A percentile compares a stretch with the other conserved stretches of the same genome.
phyloP scores from a whole-genome alignment of 2,888 invertebrate species.

The Trissonchulus latispiculum region DNA sequence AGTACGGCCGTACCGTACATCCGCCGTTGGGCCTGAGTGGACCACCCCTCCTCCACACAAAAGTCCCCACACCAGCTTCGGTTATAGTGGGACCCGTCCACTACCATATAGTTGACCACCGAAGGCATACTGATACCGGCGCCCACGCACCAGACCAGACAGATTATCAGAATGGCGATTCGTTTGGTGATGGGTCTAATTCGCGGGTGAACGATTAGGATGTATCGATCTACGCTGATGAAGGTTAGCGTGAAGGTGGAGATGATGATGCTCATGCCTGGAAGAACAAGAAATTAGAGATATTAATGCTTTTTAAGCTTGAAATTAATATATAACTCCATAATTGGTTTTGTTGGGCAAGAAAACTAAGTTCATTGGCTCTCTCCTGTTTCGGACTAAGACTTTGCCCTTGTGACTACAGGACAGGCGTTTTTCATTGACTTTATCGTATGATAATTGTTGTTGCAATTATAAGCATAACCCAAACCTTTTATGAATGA shows the following conservation, averaged over 20 bases:
- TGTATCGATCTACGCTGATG: constrained; percentile 7
- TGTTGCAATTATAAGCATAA: too few species aligned
- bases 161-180: neutral
- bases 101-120: constrained; percentile 2
- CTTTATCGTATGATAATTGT: too few species aligned
- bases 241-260: constrained; percentile 11
- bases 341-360: too few species aligned
- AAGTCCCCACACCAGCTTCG: constrained; percentile 9
- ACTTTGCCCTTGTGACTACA: too few species aligned
- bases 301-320: too few species aligned
- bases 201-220: constrained; percentile 10
- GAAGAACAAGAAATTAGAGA: too few species aligned
- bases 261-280: constrained; percentile 14
- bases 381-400: too few species aligned
- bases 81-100: neutral
- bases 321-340: too few species aligned
- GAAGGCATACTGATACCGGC: constrained; percentile 4
- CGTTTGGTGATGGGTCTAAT: constrained; percentile 8
- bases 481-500: too few species aligned
- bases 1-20: constrained; percentile 1
- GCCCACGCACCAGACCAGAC: neutral
- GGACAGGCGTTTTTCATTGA: too few species aligned
- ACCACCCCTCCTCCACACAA: constrained; percentile 9
- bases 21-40: neutral
- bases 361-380: too few species aligned